phyloP scores from a whole-genome alignment of 2,888 invertebrate genomes.

The Nomada flava region DNA sequence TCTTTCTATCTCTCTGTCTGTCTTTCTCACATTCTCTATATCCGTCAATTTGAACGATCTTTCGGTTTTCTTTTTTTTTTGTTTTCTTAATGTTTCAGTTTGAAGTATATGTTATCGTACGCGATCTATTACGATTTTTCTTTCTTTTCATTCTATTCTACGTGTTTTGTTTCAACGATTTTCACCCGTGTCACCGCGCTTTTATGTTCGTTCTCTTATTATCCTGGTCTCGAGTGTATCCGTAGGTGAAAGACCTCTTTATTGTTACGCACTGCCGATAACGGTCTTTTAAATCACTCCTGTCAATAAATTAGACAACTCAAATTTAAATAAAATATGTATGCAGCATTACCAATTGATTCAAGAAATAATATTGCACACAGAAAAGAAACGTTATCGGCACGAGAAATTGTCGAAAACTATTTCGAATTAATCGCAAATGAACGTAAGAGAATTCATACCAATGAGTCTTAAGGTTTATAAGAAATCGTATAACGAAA shows the following conservation, averaged over 20 bases:
- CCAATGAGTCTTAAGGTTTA: neutral
- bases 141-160: conserved; percentile 70
- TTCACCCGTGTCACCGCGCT: conserved; percentile 52
- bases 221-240: conserved; percentile 68
- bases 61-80: conserved; percentile 62
- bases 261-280: conserved; percentile 40
- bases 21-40: conserved; percentile 44
- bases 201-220: conserved; percentile 54
- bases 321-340: neutral
- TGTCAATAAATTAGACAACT: neutral
- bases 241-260: conserved; percentile 53
- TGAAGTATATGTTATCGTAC: conserved; percentile 42
- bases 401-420: neutral
- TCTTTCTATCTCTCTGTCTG: conserved; percentile 48
- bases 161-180: conserved; percentile 58
- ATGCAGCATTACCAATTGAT: neutral
- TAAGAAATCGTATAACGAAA: neutral
- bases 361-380: neutral
- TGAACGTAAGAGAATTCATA: neutral
- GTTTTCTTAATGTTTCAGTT: conserved; percentile 65
- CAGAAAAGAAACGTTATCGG: conserved; percentile 36
- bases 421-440: neutral
- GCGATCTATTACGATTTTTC: conserved; percentile 37
- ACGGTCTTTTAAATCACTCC: conserved; percentile 19
- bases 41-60: conserved; percentile 69